Evolutionary conservation across 2,797 vertebrate genomes (phyloP), one percentile per base, ranked within the genome.

Genomic region (Siniperca scherzeri): DNA sequence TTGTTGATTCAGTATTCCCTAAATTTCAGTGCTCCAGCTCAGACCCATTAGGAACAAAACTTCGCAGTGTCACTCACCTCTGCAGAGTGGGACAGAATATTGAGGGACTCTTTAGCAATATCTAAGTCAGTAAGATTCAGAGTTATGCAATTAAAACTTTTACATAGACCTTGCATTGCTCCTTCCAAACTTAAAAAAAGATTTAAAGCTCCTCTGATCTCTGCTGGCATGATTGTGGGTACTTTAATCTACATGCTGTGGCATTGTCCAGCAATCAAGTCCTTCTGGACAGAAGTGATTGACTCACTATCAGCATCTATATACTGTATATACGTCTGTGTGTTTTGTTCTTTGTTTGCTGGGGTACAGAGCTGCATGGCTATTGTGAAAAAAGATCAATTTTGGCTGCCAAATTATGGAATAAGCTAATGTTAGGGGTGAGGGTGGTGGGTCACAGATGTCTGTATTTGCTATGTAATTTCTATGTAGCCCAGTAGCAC

Each of bases 261-360:
- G 5, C 36, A 36, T 7, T 36, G 36, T 36, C 36, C 36, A 36
- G 36, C 36, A 36, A 7, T 36, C 36, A 36, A 17, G 21, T 46
- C 46, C n/a, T 50, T 76, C 53, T 52, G 44, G 38, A 70, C 36
- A 70, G 33, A 81, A 57, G 19, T 38, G 53, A 68, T 65, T 61
- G 50, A 48, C 59, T 70, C 73, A 42, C 52, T 21, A 33, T 65
- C 59, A 66, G 53, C 9, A 27, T 42, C 21, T 68, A n/a, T 64
- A 57, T 16, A 64, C 33, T 4, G 33, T 42, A 42, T 40, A 33
- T 27, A n/a, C 22, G 21, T 53, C 7, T 61, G 4, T 61, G 7
- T 38, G 33, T 61, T 21, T 21, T 61, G 59, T 38, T 40, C 42
- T 38, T 50, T 62, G 36, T 38, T 27, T 52, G 44, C 44, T 59